phyloP scores from a whole-genome alignment of 1,140 invertebrate species.

The Globodera rostochiensis region DNA sequence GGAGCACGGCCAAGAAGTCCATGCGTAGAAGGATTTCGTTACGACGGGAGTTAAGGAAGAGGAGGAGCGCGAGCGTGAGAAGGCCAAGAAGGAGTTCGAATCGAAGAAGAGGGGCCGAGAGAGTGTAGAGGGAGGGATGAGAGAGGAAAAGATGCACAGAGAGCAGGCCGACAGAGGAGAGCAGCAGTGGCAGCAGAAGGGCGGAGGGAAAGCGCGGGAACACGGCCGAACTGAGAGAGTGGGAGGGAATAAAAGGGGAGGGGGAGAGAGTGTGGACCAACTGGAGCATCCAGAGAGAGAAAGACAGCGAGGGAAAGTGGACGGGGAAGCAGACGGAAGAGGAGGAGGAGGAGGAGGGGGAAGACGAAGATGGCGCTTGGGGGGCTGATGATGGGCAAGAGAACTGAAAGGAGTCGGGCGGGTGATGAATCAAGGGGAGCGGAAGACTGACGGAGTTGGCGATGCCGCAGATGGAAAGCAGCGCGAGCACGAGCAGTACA shows the following conservation, averaged over 20 bases:
- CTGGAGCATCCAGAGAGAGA: conserved; percentile 57
- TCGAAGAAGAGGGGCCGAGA: conserved; percentile 44
- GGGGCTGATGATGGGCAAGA: conserved; percentile 46
- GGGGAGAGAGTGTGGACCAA: not conserved
- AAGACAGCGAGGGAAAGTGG: conserved; percentile 58
- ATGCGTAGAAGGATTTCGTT: conserved; percentile 59
- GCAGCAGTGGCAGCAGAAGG: conserved; percentile 44
- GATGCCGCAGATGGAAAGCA: conserved; percentile 63
- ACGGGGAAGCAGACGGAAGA: conserved; percentile 49
- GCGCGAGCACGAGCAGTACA: conserved; percentile 57
- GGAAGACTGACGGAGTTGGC: conserved; percentile 54
- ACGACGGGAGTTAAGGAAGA: conserved; percentile 53
- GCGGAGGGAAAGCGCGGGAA: conserved; percentile 57
- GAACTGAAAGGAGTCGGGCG: conserved; percentile 42
- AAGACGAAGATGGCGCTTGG: not conserved
- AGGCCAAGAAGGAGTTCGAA: conserved; percentile 55
- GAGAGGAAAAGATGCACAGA: conserved; percentile 58
- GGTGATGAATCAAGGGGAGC: conserved; percentile 4
- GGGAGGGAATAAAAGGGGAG: conserved; percentile 52
- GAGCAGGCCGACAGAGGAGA: conserved; percentile 50
- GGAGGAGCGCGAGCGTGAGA: conserved; percentile 41
- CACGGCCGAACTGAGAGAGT: conserved; percentile 54
- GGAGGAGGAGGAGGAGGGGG: not conserved
- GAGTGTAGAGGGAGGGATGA: conserved; percentile 53
- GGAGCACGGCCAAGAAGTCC: conserved; percentile 57